Conservation (phyloP, 2,797 vertebrate genomes). For the Tarsius wallacei region DNA sequence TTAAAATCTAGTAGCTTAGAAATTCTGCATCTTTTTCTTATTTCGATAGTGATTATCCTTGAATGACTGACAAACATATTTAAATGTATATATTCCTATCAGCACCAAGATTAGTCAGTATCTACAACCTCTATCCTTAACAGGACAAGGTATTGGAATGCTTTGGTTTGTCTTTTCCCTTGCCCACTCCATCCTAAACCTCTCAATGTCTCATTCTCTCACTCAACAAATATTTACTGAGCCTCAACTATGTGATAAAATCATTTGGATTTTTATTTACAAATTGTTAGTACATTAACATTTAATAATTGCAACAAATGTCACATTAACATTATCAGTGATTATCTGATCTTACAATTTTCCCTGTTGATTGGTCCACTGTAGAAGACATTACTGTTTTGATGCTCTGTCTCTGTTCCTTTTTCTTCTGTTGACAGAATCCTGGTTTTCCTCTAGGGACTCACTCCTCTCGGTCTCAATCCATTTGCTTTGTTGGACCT, state of each 20-base stretch:
- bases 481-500: background rate
- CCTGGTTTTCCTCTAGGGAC: background rate
- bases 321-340: background rate
- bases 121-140: background rate
- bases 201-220: background rate
- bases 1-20: background rate
- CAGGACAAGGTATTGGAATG: background rate
- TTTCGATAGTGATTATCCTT: background rate
- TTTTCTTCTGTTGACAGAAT: background rate
- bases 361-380: background rate
- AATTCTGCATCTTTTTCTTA: slow-evolving; percentile 7
- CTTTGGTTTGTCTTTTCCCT: background rate
- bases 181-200: background rate
- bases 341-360: slow-evolving; percentile 2
- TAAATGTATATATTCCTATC: background rate
- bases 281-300: background rate
- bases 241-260: background rate
- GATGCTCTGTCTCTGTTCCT: background rate
- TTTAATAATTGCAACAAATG: background rate
- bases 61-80: background rate
- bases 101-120: background rate
- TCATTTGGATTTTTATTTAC: background rate
- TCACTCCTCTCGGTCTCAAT: background rate
- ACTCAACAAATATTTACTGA: background rate
- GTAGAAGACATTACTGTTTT: background rate